Conservation (phyloP, 2,113 vertebrate genomes). For the Etheostoma cragini region DNA sequence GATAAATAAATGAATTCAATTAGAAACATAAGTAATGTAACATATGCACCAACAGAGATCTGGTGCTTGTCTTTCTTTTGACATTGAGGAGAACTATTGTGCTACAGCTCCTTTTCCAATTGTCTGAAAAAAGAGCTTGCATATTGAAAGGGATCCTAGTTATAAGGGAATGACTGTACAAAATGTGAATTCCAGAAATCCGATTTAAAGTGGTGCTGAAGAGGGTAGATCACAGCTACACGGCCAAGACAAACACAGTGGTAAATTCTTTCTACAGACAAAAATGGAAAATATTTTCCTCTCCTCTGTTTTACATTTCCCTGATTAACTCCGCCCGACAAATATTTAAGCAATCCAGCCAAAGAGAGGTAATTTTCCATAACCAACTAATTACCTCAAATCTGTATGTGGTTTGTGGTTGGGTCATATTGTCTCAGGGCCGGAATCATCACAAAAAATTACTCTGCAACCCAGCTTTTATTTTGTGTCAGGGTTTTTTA, state of each 20-base stretch:
- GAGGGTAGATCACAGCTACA: constrained; percentile 54
- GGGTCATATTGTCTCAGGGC: constrained; percentile 66
- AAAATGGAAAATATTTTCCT: constrained; percentile 57
- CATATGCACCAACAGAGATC: constrained; percentile 81
- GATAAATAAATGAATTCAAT: constrained; percentile 88
- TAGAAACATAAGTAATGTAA: constrained; percentile 84
- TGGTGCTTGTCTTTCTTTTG: constrained; percentile 78
- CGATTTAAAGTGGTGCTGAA: constrained; percentile 55
- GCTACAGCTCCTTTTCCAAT: constrained; percentile 18
- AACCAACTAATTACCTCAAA: constrained; percentile 68
- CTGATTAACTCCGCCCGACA: constrained; percentile 61
- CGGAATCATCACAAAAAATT: constrained; percentile 58
- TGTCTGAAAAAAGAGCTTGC: constrained; percentile 36
- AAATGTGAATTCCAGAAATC: constrained; percentile 56
- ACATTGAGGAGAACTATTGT: constrained; percentile 74
- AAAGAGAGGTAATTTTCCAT: constrained; percentile 61
- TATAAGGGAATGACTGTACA: constrained; percentile 28
- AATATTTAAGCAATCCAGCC: constrained; percentile 70
- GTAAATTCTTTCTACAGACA: constrained; percentile 44
- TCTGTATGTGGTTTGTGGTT: constrained; percentile 67
- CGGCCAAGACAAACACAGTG: constrained; percentile 46
- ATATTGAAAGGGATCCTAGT: constrained; percentile 35
- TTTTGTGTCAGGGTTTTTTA: constrained; percentile 11
- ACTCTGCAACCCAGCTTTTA: constrained; percentile 44
- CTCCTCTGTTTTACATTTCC: constrained; percentile 66